These are phyloP conservation scores for Oxygymnocypris stewartii DNA, from an alignment of 2,113 vertebrate species.

Conservation along the genomic window DNA sequence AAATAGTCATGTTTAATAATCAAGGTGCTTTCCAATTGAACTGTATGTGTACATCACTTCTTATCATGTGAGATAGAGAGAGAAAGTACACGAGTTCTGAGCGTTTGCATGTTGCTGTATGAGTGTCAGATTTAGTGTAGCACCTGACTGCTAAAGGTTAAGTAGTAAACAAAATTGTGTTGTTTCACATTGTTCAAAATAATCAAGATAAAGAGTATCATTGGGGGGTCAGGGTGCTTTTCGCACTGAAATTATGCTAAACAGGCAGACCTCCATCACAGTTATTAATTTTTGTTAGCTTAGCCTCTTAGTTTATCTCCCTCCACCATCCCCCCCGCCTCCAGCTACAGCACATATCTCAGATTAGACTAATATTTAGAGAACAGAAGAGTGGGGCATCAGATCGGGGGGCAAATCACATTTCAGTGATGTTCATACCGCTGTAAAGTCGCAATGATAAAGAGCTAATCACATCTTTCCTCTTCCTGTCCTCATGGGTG, in stretches of 20 bases:
- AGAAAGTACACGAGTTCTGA: not conserved
- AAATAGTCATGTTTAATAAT: not conserved
- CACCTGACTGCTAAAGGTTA: constrained; percentile 50
- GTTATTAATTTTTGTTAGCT: constrained; percentile 67
- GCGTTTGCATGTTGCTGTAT: constrained; percentile 22
- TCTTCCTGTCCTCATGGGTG: constrained; percentile 44
- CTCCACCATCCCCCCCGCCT: constrained; percentile 39
- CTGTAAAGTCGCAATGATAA: constrained; percentile 64
- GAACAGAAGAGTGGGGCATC: constrained; percentile 51
- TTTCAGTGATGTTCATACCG: constrained; percentile 50
- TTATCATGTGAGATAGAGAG: not conserved
- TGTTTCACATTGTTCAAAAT: constrained; percentile 59
- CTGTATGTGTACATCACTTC: not conserved
- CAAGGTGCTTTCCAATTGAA: not conserved
- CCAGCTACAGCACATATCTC: constrained; percentile 51
- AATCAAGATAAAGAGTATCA: constrained; percentile 62
- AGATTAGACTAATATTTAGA: constrained; percentile 67
- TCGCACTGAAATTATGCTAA: constrained; percentile 58
- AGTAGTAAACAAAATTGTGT: constrained; percentile 56
- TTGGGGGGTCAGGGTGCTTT: constrained; percentile 50
- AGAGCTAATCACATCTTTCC: constrained; percentile 75
- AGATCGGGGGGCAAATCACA: constrained; percentile 52
- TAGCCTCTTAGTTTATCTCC: constrained; percentile 64
- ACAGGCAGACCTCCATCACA: constrained; percentile 63
- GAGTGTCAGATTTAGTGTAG: constrained; percentile 36